Evolutionary conservation across 2,888 invertebrate genomes (phyloP).

Genomic region (Flabesymbios commensalis): DNA sequence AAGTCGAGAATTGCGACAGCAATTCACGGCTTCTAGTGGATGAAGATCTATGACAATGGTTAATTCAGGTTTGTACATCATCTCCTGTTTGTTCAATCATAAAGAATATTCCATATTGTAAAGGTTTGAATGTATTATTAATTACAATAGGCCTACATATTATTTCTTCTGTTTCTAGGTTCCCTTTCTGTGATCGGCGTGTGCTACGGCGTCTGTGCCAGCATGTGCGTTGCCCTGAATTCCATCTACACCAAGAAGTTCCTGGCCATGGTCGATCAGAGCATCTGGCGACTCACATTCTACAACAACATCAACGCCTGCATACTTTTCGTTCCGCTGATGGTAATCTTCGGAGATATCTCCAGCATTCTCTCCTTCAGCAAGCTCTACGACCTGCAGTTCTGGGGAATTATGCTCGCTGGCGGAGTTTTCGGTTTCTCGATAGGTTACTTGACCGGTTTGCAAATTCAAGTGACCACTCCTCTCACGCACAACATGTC

Average conservation of each 20-base stretch:
- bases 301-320: conserved; percentile 96
- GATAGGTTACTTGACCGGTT: conserved; percentile 92
- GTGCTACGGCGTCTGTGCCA: conserved; percentile 88
- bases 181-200: conserved; percentile 87
- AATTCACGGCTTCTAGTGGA: too few relatives aligned
- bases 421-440: conserved; percentile 95
- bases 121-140: too few relatives aligned
- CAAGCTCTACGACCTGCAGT: conserved; percentile 63
- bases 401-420: conserved; percentile 83
- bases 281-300: conserved; percentile 90
- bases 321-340: conserved; percentile 86
- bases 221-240: conserved; percentile 86
- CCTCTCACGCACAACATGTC: conserved; percentile 98
- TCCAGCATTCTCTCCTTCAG: conserved; percentile 44
- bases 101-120: too few relatives aligned
- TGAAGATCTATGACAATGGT: too few relatives aligned
- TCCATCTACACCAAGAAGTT: conserved; percentile 93
- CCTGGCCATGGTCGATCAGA: conserved; percentile 83
- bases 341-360: conserved; percentile 81
- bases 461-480: conserved; percentile 97
- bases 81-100: too few relatives aligned
- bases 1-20: too few relatives aligned
- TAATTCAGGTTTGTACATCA: too few relatives aligned
- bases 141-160: too few relatives aligned
- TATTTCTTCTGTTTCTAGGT: conserved; percentile 66